Evolutionary conservation across 2,113 vertebrate species (phyloP).

Genomic region (human): DNA sequence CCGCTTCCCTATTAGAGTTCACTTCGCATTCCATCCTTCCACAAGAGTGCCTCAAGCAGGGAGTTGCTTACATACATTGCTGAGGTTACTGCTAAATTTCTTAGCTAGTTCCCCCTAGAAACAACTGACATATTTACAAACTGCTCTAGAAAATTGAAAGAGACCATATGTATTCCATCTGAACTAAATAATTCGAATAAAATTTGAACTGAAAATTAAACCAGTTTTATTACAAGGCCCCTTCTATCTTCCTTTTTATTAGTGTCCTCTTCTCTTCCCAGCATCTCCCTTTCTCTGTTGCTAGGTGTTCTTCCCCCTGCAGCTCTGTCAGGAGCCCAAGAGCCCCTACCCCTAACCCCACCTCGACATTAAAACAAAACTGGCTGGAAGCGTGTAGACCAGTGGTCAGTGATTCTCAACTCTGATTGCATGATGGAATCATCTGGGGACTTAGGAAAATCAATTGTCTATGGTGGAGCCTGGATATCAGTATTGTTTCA

Average conservation of each 20-base stretch:
- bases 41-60: background rate
- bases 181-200: constrained; percentile 30
- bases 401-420: background rate
- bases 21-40: constrained; percentile 5
- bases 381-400: background rate
- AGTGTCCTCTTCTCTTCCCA: background rate
- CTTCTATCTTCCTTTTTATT: background rate
- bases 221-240: background rate
- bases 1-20: background rate
- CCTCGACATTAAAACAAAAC: background rate
- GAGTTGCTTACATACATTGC: constrained; percentile 32
- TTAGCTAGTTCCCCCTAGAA: background rate
- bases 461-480: background rate
- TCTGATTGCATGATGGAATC: background rate
- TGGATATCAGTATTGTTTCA: background rate
- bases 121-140: constrained; percentile 48
- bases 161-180: background rate
- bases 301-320: background rate
- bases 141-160: background rate
- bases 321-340: background rate
- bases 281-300: background rate
- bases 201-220: constrained; percentile 32
- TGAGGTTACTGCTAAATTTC: constrained; percentile 40
- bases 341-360: background rate
- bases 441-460: background rate